Percentiles rank a stretch among this genome's conserved stretches.
Conservation (phyloP, 2,113 vertebrate species). For the Uria aalge region DNA sequence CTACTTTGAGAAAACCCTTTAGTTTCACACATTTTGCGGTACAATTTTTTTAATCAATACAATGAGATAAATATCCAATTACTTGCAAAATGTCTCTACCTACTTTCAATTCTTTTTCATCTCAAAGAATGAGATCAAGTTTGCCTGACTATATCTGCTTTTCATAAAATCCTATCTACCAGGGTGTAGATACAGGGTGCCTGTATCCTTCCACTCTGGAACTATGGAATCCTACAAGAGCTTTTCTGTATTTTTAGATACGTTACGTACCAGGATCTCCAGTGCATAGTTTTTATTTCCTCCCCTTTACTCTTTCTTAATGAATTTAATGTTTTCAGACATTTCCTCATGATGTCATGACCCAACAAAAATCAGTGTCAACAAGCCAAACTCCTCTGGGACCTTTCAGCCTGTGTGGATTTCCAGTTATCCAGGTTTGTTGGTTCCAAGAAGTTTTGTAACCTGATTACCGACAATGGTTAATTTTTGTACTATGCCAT, state of each 20-base stretch:
- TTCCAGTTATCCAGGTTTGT: background rate
- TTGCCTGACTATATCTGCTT: background rate
- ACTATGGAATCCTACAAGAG: background rate
- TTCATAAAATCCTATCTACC: background rate
- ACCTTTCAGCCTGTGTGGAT: background rate
- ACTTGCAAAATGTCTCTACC: background rate
- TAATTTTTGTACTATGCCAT: background rate
- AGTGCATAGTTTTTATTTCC: background rate
- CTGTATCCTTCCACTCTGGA: background rate
- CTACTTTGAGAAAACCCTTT: background rate
- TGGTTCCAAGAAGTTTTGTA: background rate
- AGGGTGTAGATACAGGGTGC: no score
- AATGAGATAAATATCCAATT: background rate
- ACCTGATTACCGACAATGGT: background rate
- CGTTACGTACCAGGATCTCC: background rate
- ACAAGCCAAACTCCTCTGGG: background rate
- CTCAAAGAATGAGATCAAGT: background rate
- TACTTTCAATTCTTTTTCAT: background rate
- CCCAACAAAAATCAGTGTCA: background rate
- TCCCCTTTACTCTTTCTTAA: background rate
- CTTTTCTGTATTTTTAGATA: background rate
- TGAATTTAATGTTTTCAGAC: background rate
- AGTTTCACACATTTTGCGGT: background rate
- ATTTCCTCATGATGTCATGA: background rate
- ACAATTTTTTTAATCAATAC: background rate